phyloP scores from a whole-genome alignment of 2,113 vertebrate genomes.

The Myrmecophaga tridactyla region DNA sequence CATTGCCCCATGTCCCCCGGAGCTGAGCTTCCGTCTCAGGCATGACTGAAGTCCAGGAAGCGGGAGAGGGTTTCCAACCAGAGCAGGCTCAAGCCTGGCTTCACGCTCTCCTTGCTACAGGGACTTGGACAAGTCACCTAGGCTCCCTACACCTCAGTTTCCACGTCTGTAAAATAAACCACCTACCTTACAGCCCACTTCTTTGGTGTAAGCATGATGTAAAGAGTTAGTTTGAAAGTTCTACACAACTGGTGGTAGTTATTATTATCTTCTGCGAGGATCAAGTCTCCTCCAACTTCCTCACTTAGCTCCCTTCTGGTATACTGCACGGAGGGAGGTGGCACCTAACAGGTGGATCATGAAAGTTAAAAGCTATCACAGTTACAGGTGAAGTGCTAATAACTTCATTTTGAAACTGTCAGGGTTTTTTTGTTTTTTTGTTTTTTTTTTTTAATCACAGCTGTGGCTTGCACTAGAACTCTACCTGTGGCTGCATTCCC shows the following conservation, averaged over 20 bases:
- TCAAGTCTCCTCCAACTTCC: not conserved
- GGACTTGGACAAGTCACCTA: not conserved
- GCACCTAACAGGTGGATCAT: slow-evolving; percentile 22
- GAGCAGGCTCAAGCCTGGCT: not conserved
- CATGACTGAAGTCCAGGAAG: not conserved
- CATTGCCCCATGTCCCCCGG: not conserved
- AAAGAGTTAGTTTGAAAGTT: not conserved
- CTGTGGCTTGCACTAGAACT: slow-evolving; percentile 70
- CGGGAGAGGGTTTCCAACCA: not conserved
- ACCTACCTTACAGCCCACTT: not conserved
- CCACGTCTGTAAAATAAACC: not conserved
- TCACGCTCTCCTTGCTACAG: not conserved
- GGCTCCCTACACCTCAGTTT: not conserved
- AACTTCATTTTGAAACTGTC: slow-evolving; percentile 71
- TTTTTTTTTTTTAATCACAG: slow-evolving; percentile 64
- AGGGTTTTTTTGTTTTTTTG: slow-evolving; percentile 24
- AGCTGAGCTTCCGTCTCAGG: not conserved
- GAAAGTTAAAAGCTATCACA: slow-evolving; percentile 63
- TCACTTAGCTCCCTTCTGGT: not conserved
- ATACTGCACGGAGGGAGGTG: not conserved
- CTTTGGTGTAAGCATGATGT: not conserved
- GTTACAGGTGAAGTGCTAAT: slow-evolving; percentile 73
- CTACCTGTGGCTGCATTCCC: slow-evolving; percentile 68
- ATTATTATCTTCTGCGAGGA: not conserved
- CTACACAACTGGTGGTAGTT: not conserved